Base-by-base conservation (phyloP, 2,797 vertebrate species). In the Sciaenops ocellatus region DNA sequence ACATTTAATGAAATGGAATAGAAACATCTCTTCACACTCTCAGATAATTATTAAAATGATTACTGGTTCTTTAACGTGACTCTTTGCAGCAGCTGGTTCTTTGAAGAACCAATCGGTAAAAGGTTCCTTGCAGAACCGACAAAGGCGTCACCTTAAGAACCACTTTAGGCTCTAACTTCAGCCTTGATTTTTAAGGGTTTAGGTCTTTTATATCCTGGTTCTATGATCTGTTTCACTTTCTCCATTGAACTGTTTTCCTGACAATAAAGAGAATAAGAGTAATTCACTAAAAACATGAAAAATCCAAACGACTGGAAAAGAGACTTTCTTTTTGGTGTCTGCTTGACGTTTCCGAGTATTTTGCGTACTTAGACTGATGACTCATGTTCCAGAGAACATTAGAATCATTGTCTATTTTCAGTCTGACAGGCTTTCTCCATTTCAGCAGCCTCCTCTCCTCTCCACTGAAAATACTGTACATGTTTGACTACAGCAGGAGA, bases 401-500 rank as follows among this genome's bases (percentile, higher is more conserved):
- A 34, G 30, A 51, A 44, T 44, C 13, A 44, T 15, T 44, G 11
- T 48, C 16, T 16, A 54, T 81, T 76, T 78, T 69, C 30, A 44
- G 41, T 65, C 28, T 22, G 54, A 47, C 38, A 59, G 34, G 24
- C 59, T 50, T 51, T 26, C 41, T 22, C 42, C 38, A 26, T 16
- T 9, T 44, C 61, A 65, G 63, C 57, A 26, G 17, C 42, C 15
- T 67, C 62, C 38, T 57, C 74, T 59, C 30, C 38, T 52, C 79
- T 59, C 41, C 62, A 56, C 42, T 48, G 51, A 22, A 38, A 18
- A 22, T 42, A 47, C 38, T 55, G 41, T 63, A 63, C 28, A 64
- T 62, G 70, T 67, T 30, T 30, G 56, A 65, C 50, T 41, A 38
- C 51, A 74, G 80, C 17, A 34, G 30, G 24, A 65, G 52, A 46